phyloP scores from a whole-genome alignment of 2,113 vertebrate genomes.

The Cryptomyrus ogoouensis region DNA sequence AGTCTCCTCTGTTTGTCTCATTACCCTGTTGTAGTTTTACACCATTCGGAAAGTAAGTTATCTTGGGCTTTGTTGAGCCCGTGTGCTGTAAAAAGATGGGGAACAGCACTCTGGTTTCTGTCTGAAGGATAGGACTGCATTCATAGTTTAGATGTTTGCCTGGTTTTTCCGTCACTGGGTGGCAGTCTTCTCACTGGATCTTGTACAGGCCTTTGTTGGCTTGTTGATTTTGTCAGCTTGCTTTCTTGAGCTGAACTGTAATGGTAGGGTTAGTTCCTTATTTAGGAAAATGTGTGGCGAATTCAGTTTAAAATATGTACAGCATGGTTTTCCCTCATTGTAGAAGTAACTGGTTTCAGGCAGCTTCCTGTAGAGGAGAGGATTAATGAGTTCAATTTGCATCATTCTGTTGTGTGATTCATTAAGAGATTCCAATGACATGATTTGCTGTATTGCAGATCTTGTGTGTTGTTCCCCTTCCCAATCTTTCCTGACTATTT shows the following conservation, averaged over 20 bases:
- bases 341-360: constrained; percentile 30
- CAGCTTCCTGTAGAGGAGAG: constrained; percentile 9
- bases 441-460: not conserved
- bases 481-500: not conserved
- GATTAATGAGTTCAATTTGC: not conserved
- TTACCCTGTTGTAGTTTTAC: constrained; percentile 59
- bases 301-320: constrained; percentile 53
- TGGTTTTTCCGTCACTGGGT: constrained; percentile 45
- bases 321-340: constrained; percentile 69
- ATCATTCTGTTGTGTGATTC: not conserved
- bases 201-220: constrained; percentile 51
- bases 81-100: constrained; percentile 37
- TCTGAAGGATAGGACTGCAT: constrained; percentile 53
- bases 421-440: not conserved
- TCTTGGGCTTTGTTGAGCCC: constrained; percentile 53
- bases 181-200: constrained; percentile 18
- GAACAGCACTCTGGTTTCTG: constrained; percentile 41
- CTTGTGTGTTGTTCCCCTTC: not conserved
- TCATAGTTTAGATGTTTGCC: constrained; percentile 46
- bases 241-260: constrained; percentile 69
- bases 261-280: constrained; percentile 67
- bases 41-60: constrained; percentile 61
- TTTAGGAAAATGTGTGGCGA: constrained; percentile 59
- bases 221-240: constrained; percentile 56
- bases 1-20: constrained; percentile 46